A percentile compares a stretch with the other conserved stretches of the same genome.
Evolutionary conservation across 2,888 invertebrate species (phyloP).

Genomic region (Caenorhabditis sp.): DNA sequence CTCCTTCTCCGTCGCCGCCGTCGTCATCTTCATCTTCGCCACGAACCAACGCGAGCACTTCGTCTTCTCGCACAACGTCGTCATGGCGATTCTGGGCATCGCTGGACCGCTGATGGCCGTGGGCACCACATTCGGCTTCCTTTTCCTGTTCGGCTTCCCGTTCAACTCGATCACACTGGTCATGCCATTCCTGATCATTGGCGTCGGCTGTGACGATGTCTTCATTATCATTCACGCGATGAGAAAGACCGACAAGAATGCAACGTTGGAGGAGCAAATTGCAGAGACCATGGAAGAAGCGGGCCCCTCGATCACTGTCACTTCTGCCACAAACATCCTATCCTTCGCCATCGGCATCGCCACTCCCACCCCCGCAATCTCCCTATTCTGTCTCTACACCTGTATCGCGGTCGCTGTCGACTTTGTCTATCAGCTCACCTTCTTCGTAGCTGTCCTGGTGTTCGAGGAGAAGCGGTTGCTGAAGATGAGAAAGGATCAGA

Average conservation of each 20-base stretch:
- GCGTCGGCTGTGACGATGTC: slow-evolving; percentile 79
- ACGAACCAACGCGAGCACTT: slow-evolving; percentile 74
- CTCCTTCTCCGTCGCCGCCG: slow-evolving; percentile 70
- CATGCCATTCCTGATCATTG: slow-evolving; percentile 80
- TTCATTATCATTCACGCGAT: slow-evolving; percentile 79
- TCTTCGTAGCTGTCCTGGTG: slow-evolving; percentile 76
- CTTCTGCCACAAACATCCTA: slow-evolving; percentile 77
- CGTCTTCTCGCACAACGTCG: slow-evolving; percentile 66
- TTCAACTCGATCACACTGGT: slow-evolving; percentile 79
- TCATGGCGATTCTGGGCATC: slow-evolving; percentile 76
- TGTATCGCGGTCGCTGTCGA: slow-evolving; percentile 74
- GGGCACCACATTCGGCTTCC: slow-evolving; percentile 74
- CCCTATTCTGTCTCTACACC: slow-evolving; percentile 77
- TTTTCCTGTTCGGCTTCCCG: slow-evolving; percentile 73
- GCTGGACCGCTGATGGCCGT: slow-evolving; percentile 77
- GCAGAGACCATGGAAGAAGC: slow-evolving; percentile 77
- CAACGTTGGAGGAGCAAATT: slow-evolving; percentile 73
- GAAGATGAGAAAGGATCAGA: slow-evolving; percentile 25
- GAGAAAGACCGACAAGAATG: slow-evolving; percentile 72
- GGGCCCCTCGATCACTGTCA: slow-evolving; percentile 78
- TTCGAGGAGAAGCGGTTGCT: slow-evolving; percentile 71
- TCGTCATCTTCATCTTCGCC: slow-evolving; percentile 73
- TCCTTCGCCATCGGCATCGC: slow-evolving; percentile 76
- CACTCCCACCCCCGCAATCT: slow-evolving; percentile 77
- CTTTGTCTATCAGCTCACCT: slow-evolving; percentile 77